These are phyloP conservation scores for Hirtodrosophila confusa DNA, from an alignment of 2,888 invertebrate genomes.

Conservation along the genomic window DNA sequence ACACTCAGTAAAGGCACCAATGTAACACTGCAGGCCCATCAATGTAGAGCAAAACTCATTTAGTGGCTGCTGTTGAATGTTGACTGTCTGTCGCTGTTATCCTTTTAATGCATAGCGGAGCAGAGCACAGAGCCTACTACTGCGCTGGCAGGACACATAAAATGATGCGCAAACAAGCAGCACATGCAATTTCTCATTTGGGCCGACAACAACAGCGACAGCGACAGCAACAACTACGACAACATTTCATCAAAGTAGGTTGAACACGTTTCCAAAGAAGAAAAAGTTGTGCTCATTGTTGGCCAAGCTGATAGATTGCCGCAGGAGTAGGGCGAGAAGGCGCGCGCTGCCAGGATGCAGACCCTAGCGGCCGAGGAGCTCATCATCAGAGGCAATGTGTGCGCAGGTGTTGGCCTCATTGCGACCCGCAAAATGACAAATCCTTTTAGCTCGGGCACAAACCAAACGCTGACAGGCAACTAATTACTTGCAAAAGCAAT, in stretches of 20 bases:
- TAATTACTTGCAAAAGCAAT: slow-evolving; percentile 67
- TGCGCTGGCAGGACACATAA: slow-evolving; percentile 45
- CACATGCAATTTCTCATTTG: slow-evolving; percentile 72
- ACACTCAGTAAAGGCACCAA: slow-evolving; percentile 24
- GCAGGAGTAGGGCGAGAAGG: slow-evolving; percentile 21
- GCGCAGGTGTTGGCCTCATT: slow-evolving; percentile 60
- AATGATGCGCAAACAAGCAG: slow-evolving; percentile 61
- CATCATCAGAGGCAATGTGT: slow-evolving; percentile 28
- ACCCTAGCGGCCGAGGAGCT: slow-evolving; percentile 1
- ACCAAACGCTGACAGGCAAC: slow-evolving; percentile 73
- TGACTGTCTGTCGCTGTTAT: slow-evolving; percentile 60
- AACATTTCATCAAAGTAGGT: slow-evolving; percentile 74
- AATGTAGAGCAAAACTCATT: slow-evolving; percentile 75
- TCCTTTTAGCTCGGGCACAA: slow-evolving; percentile 56
- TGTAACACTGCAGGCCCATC: slow-evolving; percentile 47
- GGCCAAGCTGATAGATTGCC: slow-evolving; percentile 48
- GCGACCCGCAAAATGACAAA: slow-evolving; percentile 34
- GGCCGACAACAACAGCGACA: slow-evolving; percentile 20
- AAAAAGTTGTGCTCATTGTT: slow-evolving; percentile 1
- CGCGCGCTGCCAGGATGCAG: slow-evolving; percentile 19
- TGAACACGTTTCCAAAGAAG: slow-evolving; percentile 47
- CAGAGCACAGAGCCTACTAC: slow-evolving; percentile 47
- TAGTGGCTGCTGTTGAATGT: slow-evolving; percentile 55
- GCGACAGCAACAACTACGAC: slow-evolving; percentile 12
- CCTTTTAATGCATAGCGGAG: slow-evolving; percentile 51